These are phyloP conservation scores for Arizona elegans DNA, from an alignment of 2,113 vertebrate species.

Conservation along the genomic window DNA sequence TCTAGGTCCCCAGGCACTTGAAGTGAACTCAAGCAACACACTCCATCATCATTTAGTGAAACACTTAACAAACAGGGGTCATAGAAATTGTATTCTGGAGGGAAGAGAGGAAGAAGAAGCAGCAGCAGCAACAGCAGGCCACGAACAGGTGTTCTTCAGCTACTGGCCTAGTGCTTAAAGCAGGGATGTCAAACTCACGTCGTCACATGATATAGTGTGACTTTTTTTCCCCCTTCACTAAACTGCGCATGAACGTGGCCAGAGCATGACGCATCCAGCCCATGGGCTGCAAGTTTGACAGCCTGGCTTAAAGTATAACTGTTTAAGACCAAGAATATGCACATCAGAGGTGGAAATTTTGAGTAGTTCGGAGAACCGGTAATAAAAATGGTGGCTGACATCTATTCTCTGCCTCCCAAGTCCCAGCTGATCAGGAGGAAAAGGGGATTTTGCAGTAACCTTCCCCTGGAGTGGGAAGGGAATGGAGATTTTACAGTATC, in stretches of 20 bases:
- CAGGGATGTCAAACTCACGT: too few relatives aligned
- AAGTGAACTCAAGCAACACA: conserved; percentile 47
- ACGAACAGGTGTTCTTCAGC: accelerated
- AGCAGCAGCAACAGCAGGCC: accelerated
- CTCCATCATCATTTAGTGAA: conserved; percentile 48
- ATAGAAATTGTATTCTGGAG: conserved; percentile 37
- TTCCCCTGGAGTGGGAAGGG: too few relatives aligned
- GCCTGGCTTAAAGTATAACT: conserved; percentile 10
- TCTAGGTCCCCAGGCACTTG: conserved; percentile 47
- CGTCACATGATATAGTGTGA: too few relatives aligned
- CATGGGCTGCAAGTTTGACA: too few relatives aligned
- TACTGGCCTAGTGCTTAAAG: neutral
- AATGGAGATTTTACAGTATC: too few relatives aligned
- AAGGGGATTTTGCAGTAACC: too few relatives aligned
- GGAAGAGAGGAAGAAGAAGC: neutral
- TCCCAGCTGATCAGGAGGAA: too few relatives aligned
- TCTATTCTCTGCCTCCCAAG: too few relatives aligned
- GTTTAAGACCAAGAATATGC: neutral
- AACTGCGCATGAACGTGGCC: accelerated
- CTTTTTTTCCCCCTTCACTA: too few relatives aligned
- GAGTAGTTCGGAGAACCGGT: too few relatives aligned
- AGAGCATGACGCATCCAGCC: too few relatives aligned
- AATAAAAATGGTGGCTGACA: too few relatives aligned
- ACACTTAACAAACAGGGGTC: conserved; percentile 36
- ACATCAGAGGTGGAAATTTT: neutral